Evolutionary conservation across 2,888 invertebrate genomes (phyloP).

Genomic region (Sphinx pinastri): DNA sequence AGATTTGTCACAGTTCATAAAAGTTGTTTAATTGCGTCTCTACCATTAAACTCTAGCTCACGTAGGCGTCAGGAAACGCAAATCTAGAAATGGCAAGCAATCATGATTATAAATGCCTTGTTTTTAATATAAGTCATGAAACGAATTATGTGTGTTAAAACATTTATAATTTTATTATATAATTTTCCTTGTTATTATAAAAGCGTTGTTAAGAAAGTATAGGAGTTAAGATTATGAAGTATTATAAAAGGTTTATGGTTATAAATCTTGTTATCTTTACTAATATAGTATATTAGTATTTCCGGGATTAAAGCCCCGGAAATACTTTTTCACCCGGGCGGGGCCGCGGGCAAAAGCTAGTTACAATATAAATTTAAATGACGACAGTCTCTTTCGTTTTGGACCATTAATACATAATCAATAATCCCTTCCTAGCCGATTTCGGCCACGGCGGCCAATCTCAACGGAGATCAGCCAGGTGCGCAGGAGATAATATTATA

Average conservation of each 20-base stretch:
- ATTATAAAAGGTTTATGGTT: constrained; percentile 2
- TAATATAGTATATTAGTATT: too few relatives aligned
- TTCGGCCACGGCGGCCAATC: too few relatives aligned
- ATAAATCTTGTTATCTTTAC: background rate
- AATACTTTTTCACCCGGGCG: too few relatives aligned
- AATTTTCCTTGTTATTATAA: constrained; percentile 9
- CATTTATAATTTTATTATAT: constrained; percentile 3
- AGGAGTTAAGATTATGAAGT: background rate
- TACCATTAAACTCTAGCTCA: background rate
- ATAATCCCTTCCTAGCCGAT: too few relatives aligned
- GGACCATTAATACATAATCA: background rate
- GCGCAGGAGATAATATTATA: too few relatives aligned
- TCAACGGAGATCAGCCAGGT: too few relatives aligned
- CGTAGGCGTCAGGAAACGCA: constrained; percentile 5
- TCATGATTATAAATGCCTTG: background rate
- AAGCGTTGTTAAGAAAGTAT: background rate
- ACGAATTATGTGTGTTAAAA: background rate
- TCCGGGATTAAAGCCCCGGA: too few relatives aligned
- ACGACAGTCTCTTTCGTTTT: background rate
- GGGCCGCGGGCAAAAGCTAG: too few relatives aligned
- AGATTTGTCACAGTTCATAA: background rate
- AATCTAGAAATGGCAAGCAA: background rate
- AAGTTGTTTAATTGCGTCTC: background rate
- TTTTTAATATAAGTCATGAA: background rate
- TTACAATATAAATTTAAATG: background rate